A percentile compares a stretch with the other conserved stretches of the same genome.
Evolutionary conservation across 2,113 vertebrate species (phyloP).

Genomic region (Oreocharis arfaki): DNA sequence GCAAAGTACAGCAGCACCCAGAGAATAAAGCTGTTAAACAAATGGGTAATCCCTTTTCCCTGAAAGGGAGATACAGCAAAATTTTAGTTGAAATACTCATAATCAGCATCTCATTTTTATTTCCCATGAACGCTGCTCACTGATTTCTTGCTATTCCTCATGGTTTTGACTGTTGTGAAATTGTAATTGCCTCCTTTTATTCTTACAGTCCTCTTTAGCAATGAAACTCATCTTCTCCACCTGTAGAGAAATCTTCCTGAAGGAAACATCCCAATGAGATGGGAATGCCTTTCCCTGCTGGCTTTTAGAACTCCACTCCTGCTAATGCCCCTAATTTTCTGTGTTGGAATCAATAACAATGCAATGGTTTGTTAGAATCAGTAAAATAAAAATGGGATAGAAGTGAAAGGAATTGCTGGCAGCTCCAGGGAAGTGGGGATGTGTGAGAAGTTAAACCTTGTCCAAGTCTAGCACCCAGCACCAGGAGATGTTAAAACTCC

Average conservation of each 20-base stretch:
- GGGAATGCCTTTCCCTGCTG: neutral
- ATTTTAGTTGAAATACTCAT: neutral
- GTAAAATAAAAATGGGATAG: neutral
- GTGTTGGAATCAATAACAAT: neutral
- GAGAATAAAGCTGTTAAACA: neutral
- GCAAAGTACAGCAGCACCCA: neutral
- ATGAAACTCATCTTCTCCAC: neutral
- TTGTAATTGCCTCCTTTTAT: neutral
- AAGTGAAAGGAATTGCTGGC: neutral
- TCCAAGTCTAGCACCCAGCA: neutral
- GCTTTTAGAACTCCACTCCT: neutral
- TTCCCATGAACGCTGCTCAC: neutral
- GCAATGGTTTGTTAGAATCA: neutral
- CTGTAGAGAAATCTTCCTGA: neutral
- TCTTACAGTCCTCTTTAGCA: neutral
- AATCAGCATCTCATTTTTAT: neutral
- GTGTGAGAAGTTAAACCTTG: neutral
- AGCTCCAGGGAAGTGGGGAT: neutral
- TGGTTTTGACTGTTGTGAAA: neutral
- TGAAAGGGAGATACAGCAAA: neutral
- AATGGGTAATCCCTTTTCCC: neutral
- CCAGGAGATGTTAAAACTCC: neutral
- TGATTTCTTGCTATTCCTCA: neutral
- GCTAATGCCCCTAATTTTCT: neutral
- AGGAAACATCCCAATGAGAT: neutral